phyloP scores from a whole-genome alignment of 2,888 invertebrate species.

The Catocala nupta region DNA sequence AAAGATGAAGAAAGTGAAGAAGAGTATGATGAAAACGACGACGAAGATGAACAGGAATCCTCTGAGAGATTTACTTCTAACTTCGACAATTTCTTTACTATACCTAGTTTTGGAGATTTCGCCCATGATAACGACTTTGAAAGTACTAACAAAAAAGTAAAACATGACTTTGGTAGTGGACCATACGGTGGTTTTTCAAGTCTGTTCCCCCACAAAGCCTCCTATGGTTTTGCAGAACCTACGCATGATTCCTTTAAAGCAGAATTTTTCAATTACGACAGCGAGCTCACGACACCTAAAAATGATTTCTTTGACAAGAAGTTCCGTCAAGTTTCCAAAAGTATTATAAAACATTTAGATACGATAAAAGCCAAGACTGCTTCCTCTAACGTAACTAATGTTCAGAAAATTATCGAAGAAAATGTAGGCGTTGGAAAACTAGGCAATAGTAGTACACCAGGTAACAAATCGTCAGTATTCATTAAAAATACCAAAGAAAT shows the following conservation, averaged over 20 bases:
- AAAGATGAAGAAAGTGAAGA: slow-evolving; percentile 58
- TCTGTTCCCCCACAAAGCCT: slow-evolving; percentile 68
- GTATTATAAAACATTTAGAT: slow-evolving; percentile 84
- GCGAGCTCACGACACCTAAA: slow-evolving; percentile 85
- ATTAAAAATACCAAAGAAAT: slow-evolving; percentile 87
- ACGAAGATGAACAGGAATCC: slow-evolving; percentile 68
- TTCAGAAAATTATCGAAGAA: slow-evolving; percentile 68
- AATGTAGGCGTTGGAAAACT: slow-evolving; percentile 78
- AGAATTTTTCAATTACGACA: slow-evolving; percentile 75
- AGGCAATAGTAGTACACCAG: slow-evolving; percentile 81
- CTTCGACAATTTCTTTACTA: slow-evolving; percentile 84
- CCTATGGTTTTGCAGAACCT: slow-evolving; percentile 63
- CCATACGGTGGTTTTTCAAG: slow-evolving; percentile 72
- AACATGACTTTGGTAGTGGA: slow-evolving; percentile 68
- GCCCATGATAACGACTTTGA: slow-evolving; percentile 61
- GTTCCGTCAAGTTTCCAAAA: slow-evolving; percentile 82
- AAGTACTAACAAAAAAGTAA: slow-evolving; percentile 67
- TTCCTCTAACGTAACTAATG: slow-evolving; percentile 66
- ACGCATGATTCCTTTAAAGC: slow-evolving; percentile 71
- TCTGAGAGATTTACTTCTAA: slow-evolving; percentile 82
- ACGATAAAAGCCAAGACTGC: slow-evolving; percentile 68
- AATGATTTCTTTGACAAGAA: slow-evolving; percentile 85
- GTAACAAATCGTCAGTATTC: slow-evolving; percentile 80
- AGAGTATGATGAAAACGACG: slow-evolving; percentile 67
- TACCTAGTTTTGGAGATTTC: slow-evolving; percentile 76